Percentiles rank a stretch among this genome's conserved stretches.
Conservation (phyloP, 2,888 invertebrate species). For the Meganola albula region DNA sequence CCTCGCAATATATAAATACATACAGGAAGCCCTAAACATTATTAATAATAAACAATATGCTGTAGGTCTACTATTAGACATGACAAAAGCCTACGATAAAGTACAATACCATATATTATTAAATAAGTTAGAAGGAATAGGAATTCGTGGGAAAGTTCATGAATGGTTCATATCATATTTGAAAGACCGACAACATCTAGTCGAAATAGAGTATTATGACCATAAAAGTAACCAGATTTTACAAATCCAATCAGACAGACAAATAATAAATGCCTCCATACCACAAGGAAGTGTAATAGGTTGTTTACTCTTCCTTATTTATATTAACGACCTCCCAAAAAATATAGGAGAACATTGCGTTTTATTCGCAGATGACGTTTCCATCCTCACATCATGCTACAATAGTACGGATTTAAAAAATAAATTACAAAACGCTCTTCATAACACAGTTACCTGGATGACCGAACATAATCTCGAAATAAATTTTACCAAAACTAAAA, state of each 20-base stretch:
- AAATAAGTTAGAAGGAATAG: constrained; percentile 13
- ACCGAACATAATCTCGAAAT: constrained; percentile 14
- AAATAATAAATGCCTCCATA: constrained; percentile 2
- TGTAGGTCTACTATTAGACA: constrained; percentile 18
- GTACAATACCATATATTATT: constrained; percentile 14
- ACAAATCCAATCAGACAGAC: constrained; percentile 4
- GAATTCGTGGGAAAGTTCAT: constrained; percentile 14
- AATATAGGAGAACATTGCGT: constrained; percentile 2
- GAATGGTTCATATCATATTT: constrained; percentile 17
- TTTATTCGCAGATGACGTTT: constrained; percentile 15
- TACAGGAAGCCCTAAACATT: constrained; percentile 7
- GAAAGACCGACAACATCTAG: constrained; percentile 9
- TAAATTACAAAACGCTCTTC: not conserved
- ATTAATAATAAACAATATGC: constrained; percentile 14
- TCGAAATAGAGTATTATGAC: constrained; percentile 10
- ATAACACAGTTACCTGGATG: constrained; percentile 8
- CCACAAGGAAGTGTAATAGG: constrained; percentile 12
- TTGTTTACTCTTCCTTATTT: constrained; percentile 9
- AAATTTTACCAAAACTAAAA: constrained; percentile 12
- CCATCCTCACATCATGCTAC: constrained; percentile 7
- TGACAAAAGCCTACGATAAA: constrained; percentile 24
- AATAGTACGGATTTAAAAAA: constrained; percentile 3
- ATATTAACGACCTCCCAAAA: constrained; percentile 14
- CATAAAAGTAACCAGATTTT: constrained; percentile 2
- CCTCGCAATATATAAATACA: constrained; percentile 11